These are phyloP conservation scores for Archivesica marissinica DNA, from an alignment of 1,140 invertebrate genomes.

Conservation along the genomic window DNA sequence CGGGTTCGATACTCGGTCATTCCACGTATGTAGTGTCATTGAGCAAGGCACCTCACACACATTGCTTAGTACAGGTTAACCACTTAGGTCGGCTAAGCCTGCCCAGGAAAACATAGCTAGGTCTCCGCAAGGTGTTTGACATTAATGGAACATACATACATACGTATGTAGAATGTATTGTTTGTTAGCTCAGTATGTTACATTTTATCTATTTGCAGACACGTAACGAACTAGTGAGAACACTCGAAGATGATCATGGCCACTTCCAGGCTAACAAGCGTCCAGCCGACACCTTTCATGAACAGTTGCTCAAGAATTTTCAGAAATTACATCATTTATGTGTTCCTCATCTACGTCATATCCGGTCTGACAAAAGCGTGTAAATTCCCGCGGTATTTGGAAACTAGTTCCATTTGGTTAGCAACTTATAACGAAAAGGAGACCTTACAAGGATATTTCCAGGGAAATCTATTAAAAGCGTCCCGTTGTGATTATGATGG, in stretches of 20 bases:
- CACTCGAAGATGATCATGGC: background rate
- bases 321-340: background rate
- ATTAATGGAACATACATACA: background rate
- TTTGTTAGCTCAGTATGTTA: background rate
- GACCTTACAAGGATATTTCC: conserved; percentile 29
- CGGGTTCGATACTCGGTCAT: too few species aligned
- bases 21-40: too few species aligned
- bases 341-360: conserved; percentile 4
- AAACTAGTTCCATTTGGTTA: conserved; percentile 31
- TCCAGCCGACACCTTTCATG: background rate
- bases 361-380: conserved; percentile 14
- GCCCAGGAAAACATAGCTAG: too few species aligned
- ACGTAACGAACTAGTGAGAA: background rate
- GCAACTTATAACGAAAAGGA: background rate
- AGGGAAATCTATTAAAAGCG: conserved; percentile 14
- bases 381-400: conserved; percentile 35
- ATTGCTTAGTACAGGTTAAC: too few species aligned
- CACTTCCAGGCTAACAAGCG: background rate
- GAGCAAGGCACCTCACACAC: too few species aligned
- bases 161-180: background rate
- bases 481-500: conserved; percentile 18
- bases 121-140: too few species aligned
- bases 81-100: too few species aligned
- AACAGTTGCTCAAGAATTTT: conserved; percentile 33
- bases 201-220: conserved; percentile 4